Conservation (phyloP, 2,888 invertebrate species). For the Zelleria hepariella region DNA sequence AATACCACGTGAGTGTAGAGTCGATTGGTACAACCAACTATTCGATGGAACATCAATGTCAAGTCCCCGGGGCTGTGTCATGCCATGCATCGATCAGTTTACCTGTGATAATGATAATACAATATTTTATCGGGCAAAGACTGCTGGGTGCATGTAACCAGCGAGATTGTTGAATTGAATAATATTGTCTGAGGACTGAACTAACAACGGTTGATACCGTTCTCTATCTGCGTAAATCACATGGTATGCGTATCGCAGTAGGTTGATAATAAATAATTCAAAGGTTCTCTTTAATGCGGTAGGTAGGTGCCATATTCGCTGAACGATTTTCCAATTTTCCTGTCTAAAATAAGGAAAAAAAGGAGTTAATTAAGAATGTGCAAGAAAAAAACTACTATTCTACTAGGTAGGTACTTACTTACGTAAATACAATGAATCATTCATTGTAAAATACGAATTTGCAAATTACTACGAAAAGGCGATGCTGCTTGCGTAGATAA, state of each 20-base stretch:
- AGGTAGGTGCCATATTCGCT: no score
- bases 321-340: no score
- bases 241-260: not conserved
- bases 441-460: no score
- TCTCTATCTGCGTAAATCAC: not conserved
- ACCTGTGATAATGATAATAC: conserved; percentile 41
- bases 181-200: not conserved
- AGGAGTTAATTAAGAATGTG: no score
- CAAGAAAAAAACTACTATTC: no score
- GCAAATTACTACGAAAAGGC: no score
- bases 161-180: not conserved
- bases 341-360: no score
- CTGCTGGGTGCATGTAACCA: conserved; percentile 12
- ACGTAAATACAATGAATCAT: no score
- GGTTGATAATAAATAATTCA: not conserved
- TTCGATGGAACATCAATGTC: conserved; percentile 25
- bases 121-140: conserved; percentile 64
- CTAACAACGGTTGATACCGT: not conserved
- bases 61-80: not conserved
- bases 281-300: no score
- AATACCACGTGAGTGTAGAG: conserved; percentile 54
- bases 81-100: conserved; percentile 59
- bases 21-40: not conserved
- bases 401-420: no score
- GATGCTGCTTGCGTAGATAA: no score